A percentile compares a stretch with the other conserved stretches of the same genome.
Conservation (phyloP, 2,113 vertebrate genomes). For the Promerops cafer region DNA sequence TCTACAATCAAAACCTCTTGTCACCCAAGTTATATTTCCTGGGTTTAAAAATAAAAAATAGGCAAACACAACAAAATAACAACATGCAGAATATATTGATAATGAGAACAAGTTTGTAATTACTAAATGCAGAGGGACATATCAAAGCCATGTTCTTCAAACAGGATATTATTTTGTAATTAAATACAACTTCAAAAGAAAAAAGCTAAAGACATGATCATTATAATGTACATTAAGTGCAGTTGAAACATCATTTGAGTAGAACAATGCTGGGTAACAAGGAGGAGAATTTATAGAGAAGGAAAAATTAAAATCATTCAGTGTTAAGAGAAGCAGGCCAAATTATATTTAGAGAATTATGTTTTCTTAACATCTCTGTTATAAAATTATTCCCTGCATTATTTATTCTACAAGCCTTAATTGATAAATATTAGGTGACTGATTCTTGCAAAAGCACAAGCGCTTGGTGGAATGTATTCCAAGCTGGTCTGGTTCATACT, state of each 20-base stretch:
- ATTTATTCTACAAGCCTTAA: constrained; percentile 15
- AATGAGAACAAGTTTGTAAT: constrained; percentile 55
- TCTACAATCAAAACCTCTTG: neutral
- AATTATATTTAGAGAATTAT: constrained; percentile 44
- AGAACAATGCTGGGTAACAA: constrained; percentile 45
- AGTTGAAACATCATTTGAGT: constrained; percentile 59
- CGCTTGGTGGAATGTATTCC: neutral
- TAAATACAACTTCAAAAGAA: constrained; percentile 69
- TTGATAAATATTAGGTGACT: constrained; percentile 26
- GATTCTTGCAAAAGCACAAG: neutral
- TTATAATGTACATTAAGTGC: constrained; percentile 50
- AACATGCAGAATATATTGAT: constrained; percentile 39
- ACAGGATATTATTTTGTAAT: constrained; percentile 73
- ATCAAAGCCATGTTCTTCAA: constrained; percentile 70
- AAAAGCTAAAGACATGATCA: constrained; percentile 60
- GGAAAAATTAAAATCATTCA: neutral
- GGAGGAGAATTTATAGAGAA: neutral
- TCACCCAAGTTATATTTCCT: neutral
- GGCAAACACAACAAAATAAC: constrained; percentile 34
- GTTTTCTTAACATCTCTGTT: neutral
- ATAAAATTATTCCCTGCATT: neutral
- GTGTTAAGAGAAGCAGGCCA: constrained; percentile 40
- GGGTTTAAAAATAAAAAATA: neutral
- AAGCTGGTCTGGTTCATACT: constrained; percentile 5
- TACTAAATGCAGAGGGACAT: constrained; percentile 61